A percentile compares a stretch with the other conserved stretches of the same genome.
Evolutionary conservation across 2,888 invertebrate genomes (phyloP).

Genomic region (Aphelenchoides bicaudatus): DNA sequence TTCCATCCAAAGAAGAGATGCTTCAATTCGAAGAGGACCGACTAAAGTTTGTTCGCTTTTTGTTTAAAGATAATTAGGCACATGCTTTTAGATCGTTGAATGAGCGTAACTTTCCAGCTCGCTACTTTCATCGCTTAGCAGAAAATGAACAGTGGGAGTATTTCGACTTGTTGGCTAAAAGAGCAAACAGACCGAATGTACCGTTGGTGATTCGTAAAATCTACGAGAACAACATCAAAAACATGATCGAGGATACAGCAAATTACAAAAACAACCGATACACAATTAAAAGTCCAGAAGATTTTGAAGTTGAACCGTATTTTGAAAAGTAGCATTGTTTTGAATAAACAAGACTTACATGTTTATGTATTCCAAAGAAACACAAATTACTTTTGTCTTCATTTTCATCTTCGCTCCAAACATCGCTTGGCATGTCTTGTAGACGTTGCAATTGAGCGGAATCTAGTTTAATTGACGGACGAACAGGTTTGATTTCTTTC

Average conservation of each 20-base stretch:
- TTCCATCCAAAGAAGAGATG: constrained; percentile 18
- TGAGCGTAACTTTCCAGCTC: background rate
- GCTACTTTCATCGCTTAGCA: constrained; percentile 40
- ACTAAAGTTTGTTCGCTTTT: constrained; percentile 12
- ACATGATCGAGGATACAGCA: constrained; percentile 10
- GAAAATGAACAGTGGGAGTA: constrained; percentile 45
- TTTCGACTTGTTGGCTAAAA: constrained; percentile 33
- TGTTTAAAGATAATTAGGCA: background rate
- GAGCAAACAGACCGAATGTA: constrained; percentile 23
- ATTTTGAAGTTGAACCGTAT: constrained; percentile 9
- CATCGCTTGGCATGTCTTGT: too few species aligned
- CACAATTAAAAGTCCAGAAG: constrained; percentile 21
- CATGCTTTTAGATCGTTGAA: constrained; percentile 21
- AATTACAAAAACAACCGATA: constrained; percentile 22
- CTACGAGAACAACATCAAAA: constrained; percentile 20
- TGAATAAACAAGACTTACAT: too few species aligned
- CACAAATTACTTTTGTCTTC: too few species aligned
- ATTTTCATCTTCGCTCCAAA: too few species aligned
- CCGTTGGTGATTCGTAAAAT: constrained; percentile 25
- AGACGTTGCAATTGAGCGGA: too few species aligned
- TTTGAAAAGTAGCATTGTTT: too few species aligned
- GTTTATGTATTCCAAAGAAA: too few species aligned
- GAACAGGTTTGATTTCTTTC: too few species aligned
- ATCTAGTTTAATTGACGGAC: too few species aligned
- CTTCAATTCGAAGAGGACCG: constrained; percentile 11